These are phyloP conservation scores for Electrophaes corylata DNA, from an alignment of 2,888 invertebrate species.

Conservation along the genomic window DNA sequence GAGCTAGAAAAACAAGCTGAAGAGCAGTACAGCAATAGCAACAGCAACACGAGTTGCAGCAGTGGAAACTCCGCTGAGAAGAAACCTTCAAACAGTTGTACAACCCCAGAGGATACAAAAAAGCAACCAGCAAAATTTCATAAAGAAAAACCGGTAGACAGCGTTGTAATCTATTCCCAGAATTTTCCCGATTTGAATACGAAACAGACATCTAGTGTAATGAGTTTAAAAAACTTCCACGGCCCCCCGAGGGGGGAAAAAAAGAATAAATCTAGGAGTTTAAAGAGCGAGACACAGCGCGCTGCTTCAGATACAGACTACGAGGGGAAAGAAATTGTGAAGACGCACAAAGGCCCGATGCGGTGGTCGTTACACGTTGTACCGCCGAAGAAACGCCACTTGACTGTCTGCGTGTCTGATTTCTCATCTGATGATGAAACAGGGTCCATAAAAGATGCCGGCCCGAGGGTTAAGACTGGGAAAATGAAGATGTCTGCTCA, in stretches of 20 bases:
- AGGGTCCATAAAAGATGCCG: conserved; percentile 65
- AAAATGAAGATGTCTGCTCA: conserved; percentile 73
- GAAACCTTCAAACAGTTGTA: conserved; percentile 44
- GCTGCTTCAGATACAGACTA: conserved; percentile 77
- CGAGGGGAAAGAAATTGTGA: conserved; percentile 61
- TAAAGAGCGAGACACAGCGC: conserved; percentile 65
- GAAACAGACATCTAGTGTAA: conserved; percentile 69
- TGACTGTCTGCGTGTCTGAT: conserved; percentile 70
- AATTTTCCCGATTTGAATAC: conserved; percentile 75
- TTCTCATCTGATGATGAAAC: conserved; percentile 73
- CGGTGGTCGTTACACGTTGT: conserved; percentile 71
- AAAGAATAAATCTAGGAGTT: conserved; percentile 68
- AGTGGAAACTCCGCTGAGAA: conserved; percentile 73
- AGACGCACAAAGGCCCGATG: conserved; percentile 64
- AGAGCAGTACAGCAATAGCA: conserved; percentile 86
- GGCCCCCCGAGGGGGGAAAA: conserved; percentile 83
- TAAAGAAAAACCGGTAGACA: conserved; percentile 72
- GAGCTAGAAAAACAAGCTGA: conserved; percentile 87
- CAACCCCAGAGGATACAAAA: conserved; percentile 55
- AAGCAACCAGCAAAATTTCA: conserved; percentile 70
- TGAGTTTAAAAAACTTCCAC: conserved; percentile 82
- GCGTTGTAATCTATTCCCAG: conserved; percentile 76
- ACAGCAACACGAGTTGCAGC: conserved; percentile 79
- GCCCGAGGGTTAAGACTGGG: conserved; percentile 63
- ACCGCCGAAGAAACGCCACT: conserved; percentile 73